Base-by-base conservation (phyloP, 1,140 invertebrate species). In the Acromyrmex echinatior region DNA sequence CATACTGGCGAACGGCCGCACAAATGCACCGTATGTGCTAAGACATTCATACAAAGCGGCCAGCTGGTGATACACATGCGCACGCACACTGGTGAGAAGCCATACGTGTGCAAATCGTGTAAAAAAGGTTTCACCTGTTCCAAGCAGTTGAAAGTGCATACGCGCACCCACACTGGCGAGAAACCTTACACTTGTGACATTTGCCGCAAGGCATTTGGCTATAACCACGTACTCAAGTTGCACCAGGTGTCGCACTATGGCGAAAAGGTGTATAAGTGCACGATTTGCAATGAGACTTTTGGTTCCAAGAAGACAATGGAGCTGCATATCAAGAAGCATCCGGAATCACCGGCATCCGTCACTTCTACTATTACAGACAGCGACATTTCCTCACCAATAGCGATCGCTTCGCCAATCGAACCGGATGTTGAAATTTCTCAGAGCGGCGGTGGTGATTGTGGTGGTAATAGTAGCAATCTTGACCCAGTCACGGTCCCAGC, bases 1-100 rank as follows among this genome's bases (percentile, higher is more conserved):
- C 98, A 99, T 93, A 99, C 98, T 0, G 97, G 99, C 0, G 99
- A 99, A 94, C 96, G 98, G 31, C 99, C 99, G 0, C 99, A 99
- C 95, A 98, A 98, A 91, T 99, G 99, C 94, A 97, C 97, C n/a
- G 97, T 99, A 66, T 99, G 99, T 94, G 97, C 97, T 74, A 98
- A 98, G 93, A 98, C 98, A 0, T 99, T 98, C 93, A 98, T 98
- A 39, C 98, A 98, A 92, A 98, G 97, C 56, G 98, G 99, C 3
- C 98, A 98, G 91, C 93, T 98, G 85, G 98, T 98, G 0, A 98
- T 98, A 86, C 98, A 98, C 92, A 97, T 98, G 96, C 96, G 98
- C 21, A 98, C 98, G 0, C 98, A 99, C 94, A 99, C 99, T 0
- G 97, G 98, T 1, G 98, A 98, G 95, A 98, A 98, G 93, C 98